These are phyloP conservation scores for Tachina grossa DNA, from an alignment of 2,888 invertebrate species.

Conservation along the genomic window DNA sequence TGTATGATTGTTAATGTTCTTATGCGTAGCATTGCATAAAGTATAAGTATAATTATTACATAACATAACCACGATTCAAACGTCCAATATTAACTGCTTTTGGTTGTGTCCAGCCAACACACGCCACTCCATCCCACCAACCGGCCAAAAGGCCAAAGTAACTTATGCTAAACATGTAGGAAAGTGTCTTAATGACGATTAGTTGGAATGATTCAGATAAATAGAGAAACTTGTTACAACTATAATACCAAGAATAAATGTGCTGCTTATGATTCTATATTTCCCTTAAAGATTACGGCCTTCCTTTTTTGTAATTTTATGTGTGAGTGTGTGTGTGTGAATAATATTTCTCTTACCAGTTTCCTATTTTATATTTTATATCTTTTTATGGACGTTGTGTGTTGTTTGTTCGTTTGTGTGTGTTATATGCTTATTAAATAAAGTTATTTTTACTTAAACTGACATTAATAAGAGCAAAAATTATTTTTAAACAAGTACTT, in stretches of 20 bases:
- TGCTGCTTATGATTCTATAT: slow-evolving; percentile 1
- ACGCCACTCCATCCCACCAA: background rate
- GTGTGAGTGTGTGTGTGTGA: background rate
- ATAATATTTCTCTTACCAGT: slow-evolving; percentile 15
- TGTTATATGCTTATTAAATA: slow-evolving; percentile 74
- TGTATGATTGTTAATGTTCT: slow-evolving; percentile 24
- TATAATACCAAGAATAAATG: slow-evolving; percentile 16
- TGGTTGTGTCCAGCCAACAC: slow-evolving; percentile 18
- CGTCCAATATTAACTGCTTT: slow-evolving; percentile 30
- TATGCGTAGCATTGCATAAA: slow-evolving; percentile 11
- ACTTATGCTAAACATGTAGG: background rate
- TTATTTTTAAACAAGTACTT: slow-evolving; percentile 73
- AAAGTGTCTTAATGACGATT: slow-evolving; percentile 22
- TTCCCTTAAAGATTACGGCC: slow-evolving; percentile 36
- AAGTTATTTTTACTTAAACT: slow-evolving; percentile 78
- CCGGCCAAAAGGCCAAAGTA: background rate
- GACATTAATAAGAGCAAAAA: slow-evolving; percentile 76
- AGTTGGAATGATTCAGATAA: slow-evolving; percentile 7
- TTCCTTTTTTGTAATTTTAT: background rate
- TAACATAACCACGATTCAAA: slow-evolving; percentile 46
- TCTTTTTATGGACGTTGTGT: background rate
- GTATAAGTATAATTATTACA: slow-evolving; percentile 50
- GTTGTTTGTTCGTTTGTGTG: slow-evolving; percentile 35
- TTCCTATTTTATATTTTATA: background rate
- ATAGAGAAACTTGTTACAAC: slow-evolving; percentile 52